Base-by-base conservation (phyloP, 2,113 vertebrate species). In the Hypocryptadius cinnamomeus region DNA sequence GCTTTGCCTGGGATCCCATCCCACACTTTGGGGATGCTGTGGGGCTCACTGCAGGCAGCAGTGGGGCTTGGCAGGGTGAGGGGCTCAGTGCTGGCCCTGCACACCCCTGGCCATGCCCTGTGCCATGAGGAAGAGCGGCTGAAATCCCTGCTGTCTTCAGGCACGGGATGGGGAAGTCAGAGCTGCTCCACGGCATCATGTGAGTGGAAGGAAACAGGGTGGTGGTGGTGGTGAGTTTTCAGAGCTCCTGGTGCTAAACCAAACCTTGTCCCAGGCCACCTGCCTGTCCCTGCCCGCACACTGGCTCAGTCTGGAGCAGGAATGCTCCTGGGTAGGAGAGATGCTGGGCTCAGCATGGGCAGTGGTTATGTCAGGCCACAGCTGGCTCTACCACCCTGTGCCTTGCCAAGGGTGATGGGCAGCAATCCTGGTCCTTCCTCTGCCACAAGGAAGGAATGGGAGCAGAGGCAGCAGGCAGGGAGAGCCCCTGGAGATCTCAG, bases 141-240 rank as follows among this genome's bases (percentile, higher is more conserved):
- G 10, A 50, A 87, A 50, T 51, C n/a, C 12, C 30, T 6, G 2
- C 6, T 9, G 9, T 11, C 20, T 78, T 53, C 7, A 12, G 77
- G 23, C 22, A 53, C 0, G 1, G 59, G 76, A 89, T 81, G 87
- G 64, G 89, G 95, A 94, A 94, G 89, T 93, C 8, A 0, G 77
- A 84, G 60, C 69, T 2, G 28, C 69, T 86, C 54, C 68, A 45
- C 1, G 1, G 64, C 87, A 78, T 86, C 94, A 80, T 54, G 77
- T 94, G 94, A 80, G 86, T 79, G 82, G 83, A 90, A 81, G 89
- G 84, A 90, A 94, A 72, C 2, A 2, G 40, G 48, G 42, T 5
- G 71, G 35, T 37, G 47, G 35, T 37, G 47, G 27, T 39, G 59
- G 8, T 15, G 33, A 60, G 19, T 39, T 85, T 31, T 68, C 74